These are phyloP conservation scores for Marronus borbonicus DNA, from an alignment of 2,888 invertebrate genomes.

Conservation along the genomic window DNA sequence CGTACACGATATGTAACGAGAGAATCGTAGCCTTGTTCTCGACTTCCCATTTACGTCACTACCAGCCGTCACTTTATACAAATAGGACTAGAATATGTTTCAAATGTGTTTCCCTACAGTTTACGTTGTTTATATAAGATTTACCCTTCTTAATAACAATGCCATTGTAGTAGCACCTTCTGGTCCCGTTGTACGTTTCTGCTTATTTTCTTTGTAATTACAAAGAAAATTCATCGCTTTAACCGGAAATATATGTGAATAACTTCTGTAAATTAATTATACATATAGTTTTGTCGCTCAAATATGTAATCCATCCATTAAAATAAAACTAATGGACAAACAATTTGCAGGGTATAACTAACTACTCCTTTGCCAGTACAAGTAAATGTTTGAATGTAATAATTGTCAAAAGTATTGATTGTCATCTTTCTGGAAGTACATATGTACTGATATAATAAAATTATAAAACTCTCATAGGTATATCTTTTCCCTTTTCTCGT, in stretches of 20 bases:
- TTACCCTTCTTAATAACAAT: no score
- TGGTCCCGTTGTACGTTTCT: no score
- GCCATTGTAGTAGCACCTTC: no score
- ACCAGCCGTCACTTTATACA: neutral
- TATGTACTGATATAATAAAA: conserved; percentile 23
- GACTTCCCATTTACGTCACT: no score
- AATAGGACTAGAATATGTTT: neutral
- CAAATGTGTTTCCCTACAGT: neutral
- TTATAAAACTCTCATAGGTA: conserved; percentile 27
- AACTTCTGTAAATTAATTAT: conserved; percentile 46
- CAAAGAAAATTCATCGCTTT: neutral
- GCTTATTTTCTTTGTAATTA: neutral
- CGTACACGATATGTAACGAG: no score
- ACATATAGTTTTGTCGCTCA: conserved; percentile 63
- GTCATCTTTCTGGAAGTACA: conserved; percentile 25
- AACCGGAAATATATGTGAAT: no score
- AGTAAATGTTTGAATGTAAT: conserved; percentile 55
- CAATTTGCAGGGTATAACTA: conserved; percentile 67
- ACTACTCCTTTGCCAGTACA: conserved; percentile 59
- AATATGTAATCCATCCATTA: conserved; percentile 71
- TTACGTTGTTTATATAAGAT: no score
- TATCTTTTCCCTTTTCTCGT: neutral
- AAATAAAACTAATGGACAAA: conserved; percentile 62
- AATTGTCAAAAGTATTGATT: conserved; percentile 11
- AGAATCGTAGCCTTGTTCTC: no score